Conservation (phyloP, 2,113 vertebrate genomes). For the Odobenus rosmarus region DNA sequence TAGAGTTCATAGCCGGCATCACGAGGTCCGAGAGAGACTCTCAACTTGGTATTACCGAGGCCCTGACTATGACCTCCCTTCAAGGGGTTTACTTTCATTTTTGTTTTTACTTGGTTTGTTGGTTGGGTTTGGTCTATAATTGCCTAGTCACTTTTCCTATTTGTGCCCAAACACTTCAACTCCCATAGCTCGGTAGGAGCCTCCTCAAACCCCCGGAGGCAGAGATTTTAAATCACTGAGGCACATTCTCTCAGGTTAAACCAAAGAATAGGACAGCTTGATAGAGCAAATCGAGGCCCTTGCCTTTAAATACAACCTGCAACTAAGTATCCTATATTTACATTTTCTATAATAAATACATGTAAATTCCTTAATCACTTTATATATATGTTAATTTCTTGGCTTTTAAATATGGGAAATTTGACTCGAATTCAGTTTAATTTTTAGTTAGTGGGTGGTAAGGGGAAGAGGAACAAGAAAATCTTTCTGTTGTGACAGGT, state of each 20-base stretch:
- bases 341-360: not conserved
- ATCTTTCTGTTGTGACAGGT: not conserved
- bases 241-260: not conserved
- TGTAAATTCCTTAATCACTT: not conserved
- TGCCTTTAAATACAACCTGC: not conserved
- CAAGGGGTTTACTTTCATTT: not conserved
- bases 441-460: not conserved
- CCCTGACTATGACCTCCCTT: not conserved
- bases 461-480: not conserved
- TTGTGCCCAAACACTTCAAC: not conserved
- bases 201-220: not conserved
- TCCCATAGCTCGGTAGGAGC: not conserved
- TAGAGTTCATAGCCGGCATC: too few relatives aligned
- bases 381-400: not conserved
- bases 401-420: not conserved
- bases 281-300: accelerated
- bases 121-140: not conserved
- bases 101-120: not conserved
- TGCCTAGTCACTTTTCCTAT: not conserved
- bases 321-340: not conserved
- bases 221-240: not conserved
- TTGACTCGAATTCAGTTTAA: not conserved
- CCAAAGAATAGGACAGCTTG: not conserved
- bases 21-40: accelerated
- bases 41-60: not conserved